Percentiles rank a stretch among this genome's conserved stretches.
Evolutionary conservation across 2,113 vertebrate genomes (phyloP).

Genomic region (Passer montanus): DNA sequence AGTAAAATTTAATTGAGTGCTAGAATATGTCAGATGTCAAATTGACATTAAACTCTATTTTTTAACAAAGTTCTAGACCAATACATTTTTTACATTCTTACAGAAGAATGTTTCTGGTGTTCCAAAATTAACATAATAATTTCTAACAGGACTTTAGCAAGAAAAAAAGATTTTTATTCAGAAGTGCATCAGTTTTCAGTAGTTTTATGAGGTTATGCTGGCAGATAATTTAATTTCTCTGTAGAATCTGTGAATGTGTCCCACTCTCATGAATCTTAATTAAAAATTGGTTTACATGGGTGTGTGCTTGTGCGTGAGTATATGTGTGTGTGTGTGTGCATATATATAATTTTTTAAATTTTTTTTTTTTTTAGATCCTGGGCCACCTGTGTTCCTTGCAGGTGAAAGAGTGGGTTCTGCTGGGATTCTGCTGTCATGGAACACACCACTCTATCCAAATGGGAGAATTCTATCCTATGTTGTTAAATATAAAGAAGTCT

Average conservation of each 20-base stretch:
- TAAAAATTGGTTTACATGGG: not conserved
- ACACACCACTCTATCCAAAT: conserved; percentile 73
- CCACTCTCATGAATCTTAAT: not conserved
- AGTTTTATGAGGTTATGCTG: not conserved
- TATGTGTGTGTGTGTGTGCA: not conserved
- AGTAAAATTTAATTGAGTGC: not conserved
- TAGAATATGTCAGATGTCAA: not conserved
- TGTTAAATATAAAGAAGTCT: conserved; percentile 93
- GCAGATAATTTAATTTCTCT: not conserved
- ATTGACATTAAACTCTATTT: conserved; percentile 41
- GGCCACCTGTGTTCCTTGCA: conserved; percentile 80
- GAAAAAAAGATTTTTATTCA: not conserved
- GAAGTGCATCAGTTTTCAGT: not conserved
- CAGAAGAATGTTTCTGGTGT: conserved; percentile 55
- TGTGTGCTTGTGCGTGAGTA: not conserved
- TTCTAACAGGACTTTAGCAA: not conserved
- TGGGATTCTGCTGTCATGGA: conserved; percentile 93
- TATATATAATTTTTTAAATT: not conserved
- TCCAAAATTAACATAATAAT: conserved; percentile 30
- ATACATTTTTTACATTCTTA: conserved; percentile 64
- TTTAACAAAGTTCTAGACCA: conserved; percentile 9
- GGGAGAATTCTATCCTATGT: conserved; percentile 83
- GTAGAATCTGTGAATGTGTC: not conserved
- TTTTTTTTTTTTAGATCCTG: conserved; percentile 75
- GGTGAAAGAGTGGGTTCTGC: conserved; percentile 92